Conservation (phyloP, 2,888 invertebrate species). For the Leptopilina syphax region DNA sequence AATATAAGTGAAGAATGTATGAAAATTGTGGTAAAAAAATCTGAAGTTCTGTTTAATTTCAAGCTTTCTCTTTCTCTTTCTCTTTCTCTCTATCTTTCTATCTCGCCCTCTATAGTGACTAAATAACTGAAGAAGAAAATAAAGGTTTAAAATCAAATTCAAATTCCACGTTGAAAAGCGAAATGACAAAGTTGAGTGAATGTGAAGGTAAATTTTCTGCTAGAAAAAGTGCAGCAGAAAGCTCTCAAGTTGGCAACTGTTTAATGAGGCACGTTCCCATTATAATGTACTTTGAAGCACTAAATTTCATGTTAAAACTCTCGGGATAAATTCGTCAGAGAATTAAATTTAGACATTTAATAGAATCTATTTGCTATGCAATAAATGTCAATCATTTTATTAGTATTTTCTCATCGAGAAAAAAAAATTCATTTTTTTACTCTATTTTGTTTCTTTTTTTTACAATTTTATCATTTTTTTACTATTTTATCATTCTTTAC, state of each 20-base stretch:
- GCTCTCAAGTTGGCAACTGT: conserved; percentile 46
- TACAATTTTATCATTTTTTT: too few relatives aligned
- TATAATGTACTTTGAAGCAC: conserved; percentile 53
- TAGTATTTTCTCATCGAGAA: neutral
- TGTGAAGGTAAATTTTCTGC: conserved; percentile 25
- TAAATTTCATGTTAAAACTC: conserved; percentile 18
- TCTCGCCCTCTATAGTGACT: too few relatives aligned
- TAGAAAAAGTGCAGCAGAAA: conserved; percentile 8
- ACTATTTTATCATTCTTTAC: too few relatives aligned
- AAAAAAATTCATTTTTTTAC: neutral
- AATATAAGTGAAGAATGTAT: too few relatives aligned
- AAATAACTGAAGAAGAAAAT: neutral
- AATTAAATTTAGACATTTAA: conserved; percentile 5
- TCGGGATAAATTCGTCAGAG: neutral
- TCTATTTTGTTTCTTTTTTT: too few relatives aligned
- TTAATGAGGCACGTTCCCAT: conserved; percentile 59
- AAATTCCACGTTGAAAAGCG: conserved; percentile 5
- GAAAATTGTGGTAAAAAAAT: too few relatives aligned
- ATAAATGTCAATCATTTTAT: neutral
- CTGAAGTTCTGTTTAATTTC: too few relatives aligned
- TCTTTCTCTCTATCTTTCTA: too few relatives aligned
- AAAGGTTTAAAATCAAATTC: conserved; percentile 5
- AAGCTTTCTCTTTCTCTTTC: too few relatives aligned
- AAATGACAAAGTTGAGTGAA: conserved; percentile 14
- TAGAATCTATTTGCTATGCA: neutral